Percentiles rank a stretch among this genome's conserved stretches.
Evolutionary conservation across 2,888 invertebrate genomes (phyloP).

Genomic region (Dorcus parallelipipedus): DNA sequence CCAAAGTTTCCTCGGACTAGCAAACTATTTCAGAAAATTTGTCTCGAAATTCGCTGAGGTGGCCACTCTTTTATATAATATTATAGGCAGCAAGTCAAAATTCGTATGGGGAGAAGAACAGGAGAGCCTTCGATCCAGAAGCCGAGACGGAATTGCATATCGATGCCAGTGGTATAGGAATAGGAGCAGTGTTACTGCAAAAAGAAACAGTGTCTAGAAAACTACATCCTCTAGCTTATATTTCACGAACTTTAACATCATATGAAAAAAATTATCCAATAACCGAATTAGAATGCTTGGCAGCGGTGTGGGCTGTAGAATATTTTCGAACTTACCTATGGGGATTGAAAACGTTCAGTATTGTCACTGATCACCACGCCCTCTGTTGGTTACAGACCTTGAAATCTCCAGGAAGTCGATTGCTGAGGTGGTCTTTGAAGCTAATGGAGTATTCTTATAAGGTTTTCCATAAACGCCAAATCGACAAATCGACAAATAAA

Average conservation of each 20-base stretch:
- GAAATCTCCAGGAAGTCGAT: constrained; percentile 11
- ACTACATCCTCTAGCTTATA: constrained; percentile 4
- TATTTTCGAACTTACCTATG: constrained; percentile 9
- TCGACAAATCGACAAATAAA: constrained; percentile 8
- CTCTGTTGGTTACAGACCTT: constrained; percentile 13
- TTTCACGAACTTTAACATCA: constrained; percentile 12
- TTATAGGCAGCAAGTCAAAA: too few relatives aligned
- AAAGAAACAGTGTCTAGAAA: constrained; percentile 7
- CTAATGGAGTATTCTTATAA: constrained; percentile 20
- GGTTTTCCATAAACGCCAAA: constrained; percentile 15
- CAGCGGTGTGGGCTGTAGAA: constrained; percentile 15
- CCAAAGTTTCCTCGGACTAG: constrained; percentile 16
- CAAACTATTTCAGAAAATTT: constrained; percentile 18
- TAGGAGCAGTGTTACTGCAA: constrained; percentile 28
- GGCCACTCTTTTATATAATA: too few relatives aligned
- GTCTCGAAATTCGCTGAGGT: constrained; percentile 18
- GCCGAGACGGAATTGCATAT: constrained; percentile 30
- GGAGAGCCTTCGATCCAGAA: too few relatives aligned
- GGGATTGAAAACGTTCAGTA: not conserved
- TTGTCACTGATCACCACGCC: constrained; percentile 13
- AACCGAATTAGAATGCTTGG: constrained; percentile 40
- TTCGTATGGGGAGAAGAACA: too few relatives aligned
- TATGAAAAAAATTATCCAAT: constrained; percentile 39
- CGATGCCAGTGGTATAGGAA: constrained; percentile 37
- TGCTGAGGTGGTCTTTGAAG: constrained; percentile 20